These are phyloP conservation scores for Drosophila pectinifera DNA, from an alignment of 1,140 invertebrate species.

Conservation along the genomic window DNA sequence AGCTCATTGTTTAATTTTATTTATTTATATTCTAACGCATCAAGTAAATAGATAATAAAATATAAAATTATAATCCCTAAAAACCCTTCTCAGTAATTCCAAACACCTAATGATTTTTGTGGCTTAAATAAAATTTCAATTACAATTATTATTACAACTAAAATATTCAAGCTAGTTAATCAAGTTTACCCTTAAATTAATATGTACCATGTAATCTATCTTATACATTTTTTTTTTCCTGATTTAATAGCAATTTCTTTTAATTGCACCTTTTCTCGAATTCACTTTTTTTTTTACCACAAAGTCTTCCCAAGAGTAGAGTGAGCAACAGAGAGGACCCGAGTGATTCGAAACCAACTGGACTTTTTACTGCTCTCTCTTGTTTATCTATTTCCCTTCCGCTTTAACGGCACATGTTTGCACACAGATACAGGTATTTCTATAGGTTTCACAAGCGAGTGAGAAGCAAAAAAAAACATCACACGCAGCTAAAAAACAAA, in stretches of 20 bases:
- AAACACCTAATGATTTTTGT: no score
- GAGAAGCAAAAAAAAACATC: constrained; percentile 5
- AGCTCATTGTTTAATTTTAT: background rate
- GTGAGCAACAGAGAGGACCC: background rate
- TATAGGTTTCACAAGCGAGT: constrained; percentile 5
- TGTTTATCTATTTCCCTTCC: constrained; percentile 24
- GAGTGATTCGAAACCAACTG: background rate
- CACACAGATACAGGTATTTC: constrained; percentile 7
- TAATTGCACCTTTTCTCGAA: background rate
- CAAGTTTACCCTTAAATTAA: no score
- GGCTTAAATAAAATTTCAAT: no score
- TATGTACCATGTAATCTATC: no score
- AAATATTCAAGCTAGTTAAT: no score
- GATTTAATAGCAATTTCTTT: background rate
- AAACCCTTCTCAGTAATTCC: no score
- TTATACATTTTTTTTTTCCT: no score
- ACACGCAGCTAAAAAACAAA: background rate
- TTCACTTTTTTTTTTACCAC: background rate
- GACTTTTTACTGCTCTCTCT: constrained; percentile 28
- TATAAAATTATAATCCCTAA: no score
- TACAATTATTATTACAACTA: no score
- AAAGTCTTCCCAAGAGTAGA: background rate
- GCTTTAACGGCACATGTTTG: background rate
- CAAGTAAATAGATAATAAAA: no score
- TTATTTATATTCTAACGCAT: background rate